phyloP scores from a whole-genome alignment of 2,113 vertebrate species.

The Aspiorhynchus laticeps region DNA sequence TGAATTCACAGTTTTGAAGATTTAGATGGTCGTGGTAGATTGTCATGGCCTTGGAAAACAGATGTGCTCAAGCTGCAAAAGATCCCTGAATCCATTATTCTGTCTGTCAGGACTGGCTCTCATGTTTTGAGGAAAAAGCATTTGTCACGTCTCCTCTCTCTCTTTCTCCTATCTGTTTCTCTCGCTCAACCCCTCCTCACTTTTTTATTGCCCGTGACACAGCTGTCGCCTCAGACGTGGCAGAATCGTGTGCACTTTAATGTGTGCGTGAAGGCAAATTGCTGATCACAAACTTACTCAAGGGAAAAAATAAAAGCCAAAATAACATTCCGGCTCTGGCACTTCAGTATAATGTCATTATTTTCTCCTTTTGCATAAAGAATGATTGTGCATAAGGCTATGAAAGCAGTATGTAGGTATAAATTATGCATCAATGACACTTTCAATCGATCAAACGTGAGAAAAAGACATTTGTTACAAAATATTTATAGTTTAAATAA shows the following conservation, averaged over 20 bases:
- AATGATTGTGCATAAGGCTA: not conserved
- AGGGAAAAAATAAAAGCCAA: constrained; percentile 1
- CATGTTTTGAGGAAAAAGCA: constrained; percentile 57
- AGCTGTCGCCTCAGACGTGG: constrained; percentile 67
- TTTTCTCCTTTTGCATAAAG: not conserved
- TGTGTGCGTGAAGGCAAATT: constrained; percentile 22
- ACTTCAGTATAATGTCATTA: not conserved
- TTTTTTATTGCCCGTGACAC: constrained; percentile 64
- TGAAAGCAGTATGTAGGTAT: not conserved
- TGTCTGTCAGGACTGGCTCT: constrained; percentile 58
- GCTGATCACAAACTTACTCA: constrained; percentile 8
- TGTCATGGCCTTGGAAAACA: constrained; percentile 27
- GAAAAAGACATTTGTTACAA: not conserved
- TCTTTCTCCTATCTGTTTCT: constrained; percentile 37
- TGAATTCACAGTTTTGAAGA: constrained; percentile 30
- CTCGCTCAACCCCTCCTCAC: constrained; percentile 48
- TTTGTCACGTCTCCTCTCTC: constrained; percentile 63
- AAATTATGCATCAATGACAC: not conserved
- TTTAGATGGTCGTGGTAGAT: constrained; percentile 39
- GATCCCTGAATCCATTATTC: constrained; percentile 54
- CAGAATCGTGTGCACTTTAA: constrained; percentile 26
- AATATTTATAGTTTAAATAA: not conserved
- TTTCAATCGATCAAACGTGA: no score
- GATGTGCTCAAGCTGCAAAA: constrained; percentile 29
- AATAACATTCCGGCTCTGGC: not conserved